phyloP scores from a whole-genome alignment of 2,888 invertebrate species.

The Amphipoea oculea region DNA sequence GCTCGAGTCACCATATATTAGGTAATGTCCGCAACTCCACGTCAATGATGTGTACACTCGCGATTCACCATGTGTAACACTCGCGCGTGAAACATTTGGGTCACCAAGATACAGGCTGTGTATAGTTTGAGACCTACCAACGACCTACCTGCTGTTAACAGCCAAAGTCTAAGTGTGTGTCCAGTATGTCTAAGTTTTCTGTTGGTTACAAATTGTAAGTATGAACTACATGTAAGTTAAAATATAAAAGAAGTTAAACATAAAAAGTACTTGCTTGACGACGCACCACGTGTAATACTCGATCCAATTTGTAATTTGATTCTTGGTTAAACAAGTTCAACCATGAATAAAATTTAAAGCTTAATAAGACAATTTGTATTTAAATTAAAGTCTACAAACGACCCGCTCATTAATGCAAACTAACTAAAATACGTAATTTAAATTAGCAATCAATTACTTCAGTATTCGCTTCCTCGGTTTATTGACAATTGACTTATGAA shows the following conservation, averaged over 20 bases:
- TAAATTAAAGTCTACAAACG: slow-evolving; percentile 8
- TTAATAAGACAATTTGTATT: slow-evolving; percentile 15
- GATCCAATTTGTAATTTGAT: background rate
- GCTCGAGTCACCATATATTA: too few relatives aligned
- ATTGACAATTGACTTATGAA: background rate
- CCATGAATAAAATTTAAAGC: background rate
- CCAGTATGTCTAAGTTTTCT: slow-evolving; percentile 1
- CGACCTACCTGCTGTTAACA: background rate
- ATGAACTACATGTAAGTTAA: background rate
- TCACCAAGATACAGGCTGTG: background rate
- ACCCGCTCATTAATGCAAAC: slow-evolving; percentile 13
- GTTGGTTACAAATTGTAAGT: background rate
- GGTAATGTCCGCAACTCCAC: too few relatives aligned
- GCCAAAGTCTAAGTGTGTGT: background rate
- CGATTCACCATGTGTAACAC: background rate
- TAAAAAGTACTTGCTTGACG: background rate
- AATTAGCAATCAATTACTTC: slow-evolving; percentile 40
- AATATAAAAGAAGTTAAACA: background rate
- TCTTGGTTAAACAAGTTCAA: background rate
- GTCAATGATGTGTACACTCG: background rate
- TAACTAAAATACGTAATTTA: slow-evolving; percentile 25
- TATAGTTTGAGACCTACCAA: background rate
- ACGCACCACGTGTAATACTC: background rate
- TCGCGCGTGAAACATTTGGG: background rate
- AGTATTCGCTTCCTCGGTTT: background rate